Evolutionary conservation across 23 tunicate genomes (phyloP), one percentile per base, ranked within the genome.

Genomic region (Clavelina lepadiformis): DNA sequence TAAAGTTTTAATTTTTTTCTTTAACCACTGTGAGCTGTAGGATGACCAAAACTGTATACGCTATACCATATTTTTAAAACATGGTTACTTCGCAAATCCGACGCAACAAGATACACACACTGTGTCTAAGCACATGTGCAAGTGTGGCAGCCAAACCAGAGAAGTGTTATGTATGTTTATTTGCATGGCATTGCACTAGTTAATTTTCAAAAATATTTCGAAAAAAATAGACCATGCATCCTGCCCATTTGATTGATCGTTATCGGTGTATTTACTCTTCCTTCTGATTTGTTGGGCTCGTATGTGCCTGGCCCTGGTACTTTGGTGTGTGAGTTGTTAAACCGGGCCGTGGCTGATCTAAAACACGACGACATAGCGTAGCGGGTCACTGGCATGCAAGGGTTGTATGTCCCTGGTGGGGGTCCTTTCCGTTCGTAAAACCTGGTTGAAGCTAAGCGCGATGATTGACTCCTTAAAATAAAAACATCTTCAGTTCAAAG

Each of bases 271-370:
- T 35, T 35, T 5, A 8, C 72, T 45, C 51, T 6, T 36, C 75
- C 66, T 45, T 78, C 75, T 19, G 61, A 38, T 3, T 45, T 0
- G 26, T 75, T 72, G 5, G 95, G 69, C 33, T 72, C 75, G 38
- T 86, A 86, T 7, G 72, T 72, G 2, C 95, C 95, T 0, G 95
- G 85, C 6, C 85, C 95, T 8, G 85, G 95, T 7, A 63, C 66
- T 71, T 86, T 86, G 25, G 78, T 72, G 63, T 41, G 77, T 3
- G 61, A 44, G 1, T 65, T 63, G 44, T 56, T 52, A 46, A 76
- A 70, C 46, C 95, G 44, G 36, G 72, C 56, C 30, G 84, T 78
- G 22, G 47, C 54, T 6, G 95, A 86, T 28, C 83, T 44, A 49
- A 86, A 86, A 38, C 95, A 51, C 31, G 95, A 86, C 24, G 83